These are phyloP conservation scores for Cetonia aurata DNA, from an alignment of 2,888 invertebrate genomes.

Conservation along the genomic window DNA sequence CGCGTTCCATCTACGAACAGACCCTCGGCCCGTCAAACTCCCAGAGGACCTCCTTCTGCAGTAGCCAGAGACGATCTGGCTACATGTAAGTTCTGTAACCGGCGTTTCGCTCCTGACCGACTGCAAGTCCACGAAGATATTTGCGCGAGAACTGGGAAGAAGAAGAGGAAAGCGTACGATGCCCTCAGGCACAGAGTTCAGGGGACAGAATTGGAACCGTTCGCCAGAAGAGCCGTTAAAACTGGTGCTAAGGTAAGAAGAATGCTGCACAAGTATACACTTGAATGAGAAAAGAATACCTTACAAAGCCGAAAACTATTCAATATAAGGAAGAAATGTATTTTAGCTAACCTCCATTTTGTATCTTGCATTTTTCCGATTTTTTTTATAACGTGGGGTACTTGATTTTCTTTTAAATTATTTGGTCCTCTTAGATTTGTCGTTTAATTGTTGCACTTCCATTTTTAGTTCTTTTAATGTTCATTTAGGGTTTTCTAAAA, in stretches of 20 bases:
- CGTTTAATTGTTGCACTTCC: no score
- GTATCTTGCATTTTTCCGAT: no score
- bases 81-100: slow-evolving; percentile 81
- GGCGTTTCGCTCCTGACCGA: slow-evolving; percentile 86
- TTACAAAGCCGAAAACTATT: neutral
- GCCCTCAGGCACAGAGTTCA: slow-evolving; percentile 88
- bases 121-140: slow-evolving; percentile 86
- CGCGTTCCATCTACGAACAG: slow-evolving; percentile 56
- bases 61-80: slow-evolving; percentile 66
- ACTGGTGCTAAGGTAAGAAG: slow-evolving; percentile 13
- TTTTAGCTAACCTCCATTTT: no score
- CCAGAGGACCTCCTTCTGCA: slow-evolving; percentile 54
- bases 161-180: slow-evolving; percentile 93
- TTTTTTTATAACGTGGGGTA: no score
- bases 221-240: slow-evolving; percentile 68
- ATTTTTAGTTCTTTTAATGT: no score
- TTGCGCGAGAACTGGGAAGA: slow-evolving; percentile 82
- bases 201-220: slow-evolving; percentile 91
- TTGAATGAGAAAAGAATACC: neutral
- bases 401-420: no score
- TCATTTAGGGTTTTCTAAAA: no score
- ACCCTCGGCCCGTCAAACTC: slow-evolving; percentile 58
- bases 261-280: neutral
- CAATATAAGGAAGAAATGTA: no score
- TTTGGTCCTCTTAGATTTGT: no score